Evolutionary conservation across 2,113 vertebrate genomes (phyloP).

Genomic region (Vimba vimba): DNA sequence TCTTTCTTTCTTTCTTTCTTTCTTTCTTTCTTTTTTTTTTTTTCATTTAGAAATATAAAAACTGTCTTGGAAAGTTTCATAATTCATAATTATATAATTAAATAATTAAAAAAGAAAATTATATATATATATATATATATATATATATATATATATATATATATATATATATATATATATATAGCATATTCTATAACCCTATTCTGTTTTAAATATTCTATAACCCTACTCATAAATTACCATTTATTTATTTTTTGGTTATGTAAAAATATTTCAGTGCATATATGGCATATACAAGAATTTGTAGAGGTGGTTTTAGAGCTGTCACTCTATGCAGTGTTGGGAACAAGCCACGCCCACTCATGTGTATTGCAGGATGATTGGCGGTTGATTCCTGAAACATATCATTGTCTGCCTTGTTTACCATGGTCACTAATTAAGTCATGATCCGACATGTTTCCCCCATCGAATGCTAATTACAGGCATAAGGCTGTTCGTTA

Average conservation of each 20-base stretch:
- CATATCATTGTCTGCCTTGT: conserved; percentile 33
- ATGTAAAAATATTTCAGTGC: background rate
- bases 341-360: background rate
- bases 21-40: too few species aligned
- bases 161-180: too few species aligned
- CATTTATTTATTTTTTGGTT: background rate
- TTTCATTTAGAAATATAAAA: too few species aligned
- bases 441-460: conserved; percentile 19
- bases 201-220: background rate
- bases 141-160: too few species aligned
- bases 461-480: conserved; percentile 41
- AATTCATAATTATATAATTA: too few species aligned
- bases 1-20: too few species aligned
- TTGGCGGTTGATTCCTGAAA: conserved; percentile 26
- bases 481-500: conserved; percentile 34
- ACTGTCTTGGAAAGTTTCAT: too few species aligned
- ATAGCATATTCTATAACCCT: background rate
- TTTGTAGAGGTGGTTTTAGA: background rate
- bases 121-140: too few species aligned
- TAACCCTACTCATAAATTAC: background rate
- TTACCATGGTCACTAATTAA: conserved; percentile 41
- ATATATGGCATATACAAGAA: background rate
- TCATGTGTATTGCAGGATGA: conserved; percentile 11
- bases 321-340: background rate
- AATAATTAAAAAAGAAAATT: too few species aligned